These are phyloP conservation scores for Tachuris rubrigastra DNA, from an alignment of 2,113 vertebrate genomes.

Conservation along the genomic window DNA sequence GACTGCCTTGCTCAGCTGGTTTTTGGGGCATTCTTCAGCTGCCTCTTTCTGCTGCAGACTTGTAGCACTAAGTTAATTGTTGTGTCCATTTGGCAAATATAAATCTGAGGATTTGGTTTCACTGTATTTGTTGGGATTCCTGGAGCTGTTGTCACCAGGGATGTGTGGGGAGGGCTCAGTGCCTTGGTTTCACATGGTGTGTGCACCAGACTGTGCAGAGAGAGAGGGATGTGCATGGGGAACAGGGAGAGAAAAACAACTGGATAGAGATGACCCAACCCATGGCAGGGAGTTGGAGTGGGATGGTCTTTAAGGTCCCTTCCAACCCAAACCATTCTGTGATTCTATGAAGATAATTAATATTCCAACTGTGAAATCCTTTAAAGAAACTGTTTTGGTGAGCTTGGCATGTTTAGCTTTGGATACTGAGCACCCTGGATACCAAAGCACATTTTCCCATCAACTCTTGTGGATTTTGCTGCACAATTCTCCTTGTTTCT, in stretches of 20 bases:
- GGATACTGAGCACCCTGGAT: not conserved
- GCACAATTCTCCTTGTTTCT: not conserved
- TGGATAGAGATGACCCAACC: not conserved
- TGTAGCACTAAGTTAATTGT: not conserved
- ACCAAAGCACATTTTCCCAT: not conserved
- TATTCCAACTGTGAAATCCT: not conserved
- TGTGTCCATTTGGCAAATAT: not conserved
- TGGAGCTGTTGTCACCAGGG: fast-evolving
- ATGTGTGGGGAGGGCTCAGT: not conserved
- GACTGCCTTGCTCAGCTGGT: not conserved
- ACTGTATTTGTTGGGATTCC: not conserved
- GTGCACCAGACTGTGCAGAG: not conserved
- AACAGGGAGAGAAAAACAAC: not conserved
- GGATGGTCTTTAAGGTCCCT: not conserved
- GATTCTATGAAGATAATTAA: not conserved
- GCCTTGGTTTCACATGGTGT: not conserved
- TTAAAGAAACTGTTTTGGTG: not conserved
- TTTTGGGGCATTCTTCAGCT: not conserved
- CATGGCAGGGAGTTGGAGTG: not conserved
- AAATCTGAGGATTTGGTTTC: not conserved
- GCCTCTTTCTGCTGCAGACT: not conserved
- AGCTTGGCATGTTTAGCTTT: not conserved
- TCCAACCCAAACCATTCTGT: not conserved
- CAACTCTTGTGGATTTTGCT: not conserved
- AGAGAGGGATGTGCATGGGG: not conserved